Conservation (phyloP, 2,888 invertebrate genomes). For the Malachius bipustulatus region DNA sequence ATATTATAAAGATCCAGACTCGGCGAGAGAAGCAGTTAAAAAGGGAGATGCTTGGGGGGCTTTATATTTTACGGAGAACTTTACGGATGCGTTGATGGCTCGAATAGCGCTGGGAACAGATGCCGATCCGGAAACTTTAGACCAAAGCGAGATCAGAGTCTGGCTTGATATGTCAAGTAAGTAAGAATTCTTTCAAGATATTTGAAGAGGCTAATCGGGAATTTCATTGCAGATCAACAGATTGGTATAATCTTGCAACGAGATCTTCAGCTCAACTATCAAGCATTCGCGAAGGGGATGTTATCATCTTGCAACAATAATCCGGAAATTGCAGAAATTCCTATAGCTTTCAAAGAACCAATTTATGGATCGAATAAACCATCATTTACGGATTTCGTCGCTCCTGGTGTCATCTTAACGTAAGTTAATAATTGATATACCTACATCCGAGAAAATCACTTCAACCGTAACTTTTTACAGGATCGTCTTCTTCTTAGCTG, state of each 20-base stretch:
- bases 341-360: slow-evolving; percentile 78
- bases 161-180: slow-evolving; percentile 87
- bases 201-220: too few relatives aligned
- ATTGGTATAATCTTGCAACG: slow-evolving; percentile 81
- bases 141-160: slow-evolving; percentile 76
- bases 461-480: slow-evolving; percentile 46
- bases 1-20: slow-evolving; percentile 51
- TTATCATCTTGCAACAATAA: slow-evolving; percentile 64
- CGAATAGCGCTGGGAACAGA: slow-evolving; percentile 69
- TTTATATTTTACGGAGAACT: slow-evolving; percentile 78
- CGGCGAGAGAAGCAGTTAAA: slow-evolving; percentile 61
- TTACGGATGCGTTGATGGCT: slow-evolving; percentile 74
- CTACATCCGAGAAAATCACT: background rate
- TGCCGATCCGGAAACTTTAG: slow-evolving; percentile 75
- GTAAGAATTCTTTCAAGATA: too few relatives aligned
- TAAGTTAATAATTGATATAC: too few relatives aligned
- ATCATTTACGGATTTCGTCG: slow-evolving; percentile 91
- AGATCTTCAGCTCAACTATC: slow-evolving; percentile 74
- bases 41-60: slow-evolving; percentile 80
- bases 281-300: slow-evolving; percentile 69
- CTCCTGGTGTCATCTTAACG: slow-evolving; percentile 90
- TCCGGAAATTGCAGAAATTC: slow-evolving; percentile 76
- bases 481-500: slow-evolving; percentile 92
- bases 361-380: slow-evolving; percentile 83
- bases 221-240: slow-evolving; percentile 60